Evolutionary conservation across 2,888 invertebrate species (phyloP).

Genomic region (Baccha elongata): DNA sequence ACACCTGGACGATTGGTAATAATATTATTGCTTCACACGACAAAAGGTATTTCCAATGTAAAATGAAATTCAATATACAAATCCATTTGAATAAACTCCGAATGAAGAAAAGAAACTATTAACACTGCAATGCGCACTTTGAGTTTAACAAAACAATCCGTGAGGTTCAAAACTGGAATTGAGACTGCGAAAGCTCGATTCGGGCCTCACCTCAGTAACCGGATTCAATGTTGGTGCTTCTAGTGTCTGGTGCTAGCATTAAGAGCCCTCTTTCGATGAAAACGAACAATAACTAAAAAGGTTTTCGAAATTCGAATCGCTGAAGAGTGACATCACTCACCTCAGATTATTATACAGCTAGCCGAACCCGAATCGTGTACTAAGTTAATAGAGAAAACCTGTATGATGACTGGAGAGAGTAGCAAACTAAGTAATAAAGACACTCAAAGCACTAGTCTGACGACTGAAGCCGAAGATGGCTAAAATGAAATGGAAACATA

Average conservation of each 20-base stretch:
- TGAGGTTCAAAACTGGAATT: constrained; percentile 68
- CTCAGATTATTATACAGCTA: constrained; percentile 44
- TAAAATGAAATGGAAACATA: constrained; percentile 68
- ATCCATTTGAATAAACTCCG: constrained; percentile 40
- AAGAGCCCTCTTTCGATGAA: constrained; percentile 14
- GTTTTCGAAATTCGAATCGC: constrained; percentile 62
- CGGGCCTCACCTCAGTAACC: constrained; percentile 64
- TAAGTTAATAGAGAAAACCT: constrained; percentile 55
- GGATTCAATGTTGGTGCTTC: constrained; percentile 45
- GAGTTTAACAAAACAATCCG: constrained; percentile 23
- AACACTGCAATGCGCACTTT: constrained; percentile 45
- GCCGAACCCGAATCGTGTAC: constrained; percentile 12
- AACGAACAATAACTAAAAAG: constrained; percentile 37
- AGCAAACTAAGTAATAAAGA: constrained; percentile 51
- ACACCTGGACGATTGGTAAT: constrained; percentile 51
- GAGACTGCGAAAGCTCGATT: constrained; percentile 69
- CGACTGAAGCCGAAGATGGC: constrained; percentile 12
- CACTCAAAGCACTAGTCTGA: constrained; percentile 18
- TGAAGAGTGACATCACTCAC: constrained; percentile 70
- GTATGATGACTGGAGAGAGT: constrained; percentile 31
- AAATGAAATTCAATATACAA: constrained; percentile 40
- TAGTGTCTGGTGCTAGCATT: not conserved
- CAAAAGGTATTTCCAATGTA: constrained; percentile 41
- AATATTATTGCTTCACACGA: constrained; percentile 26
- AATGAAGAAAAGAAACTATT: constrained; percentile 25